A percentile compares a stretch with the other conserved stretches of the same genome.
These are phyloP conservation scores for Zele albiditarsus DNA, from an alignment of 2,888 invertebrate genomes.

Conservation along the genomic window DNA sequence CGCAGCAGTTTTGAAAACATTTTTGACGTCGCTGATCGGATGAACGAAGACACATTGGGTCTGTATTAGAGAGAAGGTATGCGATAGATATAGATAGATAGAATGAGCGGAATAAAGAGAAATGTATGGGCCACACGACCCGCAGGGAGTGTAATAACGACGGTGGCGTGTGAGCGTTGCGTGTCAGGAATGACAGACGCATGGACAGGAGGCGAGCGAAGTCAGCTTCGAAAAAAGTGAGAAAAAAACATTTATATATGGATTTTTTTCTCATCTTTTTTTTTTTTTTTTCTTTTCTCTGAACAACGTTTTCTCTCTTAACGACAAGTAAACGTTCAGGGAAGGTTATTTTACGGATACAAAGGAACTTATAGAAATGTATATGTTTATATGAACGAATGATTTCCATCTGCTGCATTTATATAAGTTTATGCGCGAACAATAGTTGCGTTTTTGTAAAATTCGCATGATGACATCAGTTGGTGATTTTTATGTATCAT, in stretches of 20 bases:
- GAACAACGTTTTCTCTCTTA: not conserved
- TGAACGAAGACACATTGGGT: not conserved
- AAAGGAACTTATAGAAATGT: not conserved
- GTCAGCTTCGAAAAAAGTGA: constrained; percentile 40
- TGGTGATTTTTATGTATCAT: too few species aligned
- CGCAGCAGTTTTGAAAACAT: not conserved
- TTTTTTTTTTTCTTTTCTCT: not conserved
- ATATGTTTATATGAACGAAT: not conserved
- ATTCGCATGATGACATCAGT: too few species aligned
- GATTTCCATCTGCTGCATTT: not conserved
- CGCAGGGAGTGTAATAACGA: constrained; percentile 61
- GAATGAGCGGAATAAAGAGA: constrained; percentile 20
- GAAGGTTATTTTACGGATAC: not conserved
- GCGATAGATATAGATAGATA: not conserved
- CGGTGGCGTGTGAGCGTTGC: constrained; percentile 65
- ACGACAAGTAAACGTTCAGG: constrained; percentile 26
- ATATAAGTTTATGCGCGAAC: too few species aligned
- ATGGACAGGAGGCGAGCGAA: constrained; percentile 68
- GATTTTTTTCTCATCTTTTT: constrained; percentile 12
- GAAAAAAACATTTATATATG: constrained; percentile 22
- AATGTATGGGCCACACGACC: constrained; percentile 49
- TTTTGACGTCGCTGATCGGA: not conserved
- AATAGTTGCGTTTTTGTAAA: too few species aligned
- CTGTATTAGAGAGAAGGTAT: not conserved
- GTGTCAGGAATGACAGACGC: constrained; percentile 68